Base-by-base conservation (phyloP, 2,888 invertebrate genomes). In the Byasa hedistus region DNA sequence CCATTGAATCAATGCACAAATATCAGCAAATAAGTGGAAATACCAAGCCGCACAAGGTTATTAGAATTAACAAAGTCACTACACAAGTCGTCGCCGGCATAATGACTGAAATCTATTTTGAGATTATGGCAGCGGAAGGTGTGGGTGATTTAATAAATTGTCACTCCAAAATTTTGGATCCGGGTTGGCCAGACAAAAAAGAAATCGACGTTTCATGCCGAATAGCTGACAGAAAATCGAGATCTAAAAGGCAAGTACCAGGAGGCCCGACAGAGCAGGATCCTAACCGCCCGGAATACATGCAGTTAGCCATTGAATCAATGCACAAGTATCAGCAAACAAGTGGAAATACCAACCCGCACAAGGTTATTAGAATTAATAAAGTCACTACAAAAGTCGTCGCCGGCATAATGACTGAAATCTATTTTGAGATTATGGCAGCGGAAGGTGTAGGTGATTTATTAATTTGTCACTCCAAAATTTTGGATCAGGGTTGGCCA, bases 121-220 rank as follows among this genome's bases (percentile, higher is more conserved):
- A 44, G 44, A 44, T 44, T 44, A 19, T 44, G 44, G 8, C 44
- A 44, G 15, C 19, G 15, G 8, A 44, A 44, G 19, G 44, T 19
- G 19, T 19, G 44, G 44, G 44, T 3, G 44, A 44, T 19, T 15
- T 44, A 15, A 44, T 44, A 19, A 44, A 12, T 44, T 44, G 44
- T 44, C 15, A 44, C 15, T 44, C 44, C 44, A 44, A 44, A 12
- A 12, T 44, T 19, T 81, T 3, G 77, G 78, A 12, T 75, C 73
- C 4, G 85, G 63, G 83, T 91, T 95, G 94, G 95, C 52, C 93
- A 21, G 70, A 78, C 0, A 84, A 82, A 1, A 82, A 83, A 70
- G 80, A 92, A 58, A 73, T 78, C n/a, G 61, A 69, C 3, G 77
- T 77, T 0, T 61, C 44, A 12, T 44, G 44, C 19, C 15, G 3